Base-by-base conservation (phyloP, 2,888 invertebrate species). In the Limnephilus lunatus region DNA sequence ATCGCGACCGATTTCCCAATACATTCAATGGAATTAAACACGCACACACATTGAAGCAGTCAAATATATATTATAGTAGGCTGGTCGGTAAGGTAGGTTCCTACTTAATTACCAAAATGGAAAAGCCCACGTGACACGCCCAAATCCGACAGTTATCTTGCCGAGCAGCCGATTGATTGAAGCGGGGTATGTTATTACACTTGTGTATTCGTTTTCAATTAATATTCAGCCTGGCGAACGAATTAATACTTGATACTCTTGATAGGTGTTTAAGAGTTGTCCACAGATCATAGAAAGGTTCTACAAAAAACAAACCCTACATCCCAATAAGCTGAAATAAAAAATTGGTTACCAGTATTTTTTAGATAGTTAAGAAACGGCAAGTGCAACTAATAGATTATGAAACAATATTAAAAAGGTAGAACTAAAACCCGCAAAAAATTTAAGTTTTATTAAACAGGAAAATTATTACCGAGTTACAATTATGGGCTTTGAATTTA, bases 71-170 rank as follows among this genome's bases (percentile, higher is more conserved):
- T 68, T 25, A n/a, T 68, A 68, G 68, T 39, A 30, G 44, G 35
- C 86, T n/a, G 44, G 48, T 30, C 44, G 86, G 32, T 25, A 83
- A 32, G 35, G 83, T 25, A 39, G 68, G 25, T 32, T 32, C 48
- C 30, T 44, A 31, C 68, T 87, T 87, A 44, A 87, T 44, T 44
- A 87, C 53, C 30, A 87, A 87, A 87, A 87, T 31, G 25, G 53
- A 87, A 48, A 87, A 32, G 30, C 68, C 86, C 53, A 87, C 86
- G 86, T 87, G 53, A 83, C 82, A 32, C 19, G 25, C 35, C 32
- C 83, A 35, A 83, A 83, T 83, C 83, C 83, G 83, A 83, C 83
- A 83, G 83, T 83, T 83, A 83, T 83, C 83, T 39, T n/a, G 9
- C 35, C 4, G 83, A 83, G 25, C 9, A 32, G 83, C 25, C 83